Percentiles rank a stretch among this genome's conserved stretches.
These are phyloP conservation scores for Diadegma fenestrale DNA, from an alignment of 2,888 invertebrate genomes.

Conservation along the genomic window DNA sequence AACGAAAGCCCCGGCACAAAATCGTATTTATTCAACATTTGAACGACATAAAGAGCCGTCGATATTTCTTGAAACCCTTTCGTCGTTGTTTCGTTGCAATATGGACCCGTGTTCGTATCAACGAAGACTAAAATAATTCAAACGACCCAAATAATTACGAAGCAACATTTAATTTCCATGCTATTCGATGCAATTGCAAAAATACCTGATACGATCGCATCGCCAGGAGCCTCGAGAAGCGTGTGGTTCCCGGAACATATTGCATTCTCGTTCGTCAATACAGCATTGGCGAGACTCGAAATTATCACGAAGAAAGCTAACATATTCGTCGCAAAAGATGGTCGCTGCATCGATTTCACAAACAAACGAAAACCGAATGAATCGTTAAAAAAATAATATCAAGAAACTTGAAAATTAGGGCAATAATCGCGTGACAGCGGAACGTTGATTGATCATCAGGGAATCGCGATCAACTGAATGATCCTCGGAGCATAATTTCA, in stretches of 20 bases:
- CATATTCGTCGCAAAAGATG: conserved; percentile 30
- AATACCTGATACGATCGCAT: conserved; percentile 81
- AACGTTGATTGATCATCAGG: not conserved
- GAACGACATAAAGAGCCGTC: conserved; percentile 83
- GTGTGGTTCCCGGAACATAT: conserved; percentile 78
- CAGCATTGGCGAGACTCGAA: conserved; percentile 64
- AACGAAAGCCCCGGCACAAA: conserved; percentile 83
- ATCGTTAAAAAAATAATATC: not conserved
- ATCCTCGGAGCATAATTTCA: not conserved
- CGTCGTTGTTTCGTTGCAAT: conserved; percentile 82
- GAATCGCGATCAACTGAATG: too few relatives aligned
- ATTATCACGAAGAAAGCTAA: conserved; percentile 46
- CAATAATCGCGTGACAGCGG: not conserved
- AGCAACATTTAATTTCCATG: too few relatives aligned
- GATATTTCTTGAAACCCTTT: conserved; percentile 83
- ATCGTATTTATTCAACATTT: conserved; percentile 82
- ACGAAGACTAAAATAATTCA: conserved; percentile 80
- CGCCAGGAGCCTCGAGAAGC: conserved; percentile 79
- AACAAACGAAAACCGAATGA: not conserved
- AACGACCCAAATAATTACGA: too few relatives aligned
- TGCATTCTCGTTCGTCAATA: conserved; percentile 70
- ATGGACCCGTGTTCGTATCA: conserved; percentile 82
- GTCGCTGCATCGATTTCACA: conserved; percentile 3
- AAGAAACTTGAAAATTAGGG: not conserved
- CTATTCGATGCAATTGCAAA: not conserved